Evolutionary conservation across 53 echinoderm and acorn worm species (phyloP), one percentile per base, ranked within the genome.

Genomic region (Patiria pectinifera): DNA sequence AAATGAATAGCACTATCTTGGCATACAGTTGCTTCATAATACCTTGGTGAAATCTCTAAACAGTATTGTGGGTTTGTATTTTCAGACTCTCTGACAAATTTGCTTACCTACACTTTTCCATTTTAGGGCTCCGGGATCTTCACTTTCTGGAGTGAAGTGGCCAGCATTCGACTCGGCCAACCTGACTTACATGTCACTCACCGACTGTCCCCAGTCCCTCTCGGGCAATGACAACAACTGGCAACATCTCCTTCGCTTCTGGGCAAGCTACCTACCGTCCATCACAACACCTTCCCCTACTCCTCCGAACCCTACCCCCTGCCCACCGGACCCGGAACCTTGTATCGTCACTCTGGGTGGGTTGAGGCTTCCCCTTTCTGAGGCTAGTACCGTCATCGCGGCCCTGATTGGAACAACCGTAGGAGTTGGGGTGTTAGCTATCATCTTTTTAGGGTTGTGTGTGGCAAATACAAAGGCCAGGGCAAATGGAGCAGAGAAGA

Each of bases 91-190:
- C 35, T 35, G 35, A 53, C 5, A 53, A 53, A 8, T 53, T 5
- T 2, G 53, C 53, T 8, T 6, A 53, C 53, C 8, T 53, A 53
- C 53, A 53, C 53, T 8, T 53, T 53, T 53, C 6, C 8, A 13
- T n/a, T 89, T 78, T 10, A 77, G 92, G 25, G 77, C 59, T 26
- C 92, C 92, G 11, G 85, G 92, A 15, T 19, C 16, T 53, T 79
- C 90, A 11, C 90, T 86, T 16, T 86, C 86, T 4, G 87, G 92
- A 11, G 74, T 80, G 24, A 74, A 88, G 82, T 93, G 93, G 93
- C 93, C 93, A 71, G 13, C 4, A 16, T 88, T 87, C 62, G 83
- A 87, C 13, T 1, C 62, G 43, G 76, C 53, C 6, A 45, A 87
- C n/a, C 71, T 82, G 18, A 21, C 15, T 3, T 93, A 87, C 45